Percentiles rank a stretch among this genome's conserved stretches.
phyloP scores from a whole-genome alignment of 2,797 vertebrate genomes.

The Argyrosomus regius region DNA sequence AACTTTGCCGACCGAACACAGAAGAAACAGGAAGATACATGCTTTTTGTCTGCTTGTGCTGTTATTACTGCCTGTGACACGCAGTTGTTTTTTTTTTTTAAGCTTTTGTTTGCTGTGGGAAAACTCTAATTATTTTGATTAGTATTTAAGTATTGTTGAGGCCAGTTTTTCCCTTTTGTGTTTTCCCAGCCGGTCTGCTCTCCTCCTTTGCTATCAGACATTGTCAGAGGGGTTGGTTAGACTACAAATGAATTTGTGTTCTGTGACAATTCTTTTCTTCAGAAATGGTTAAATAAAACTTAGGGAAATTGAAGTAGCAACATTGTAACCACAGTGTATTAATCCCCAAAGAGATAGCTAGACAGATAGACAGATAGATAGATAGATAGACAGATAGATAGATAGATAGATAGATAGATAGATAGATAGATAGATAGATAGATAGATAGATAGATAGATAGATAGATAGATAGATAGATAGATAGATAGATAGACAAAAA shows the following conservation, averaged over 20 bases:
- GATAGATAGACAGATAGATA: background rate
- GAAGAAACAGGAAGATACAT: conserved; percentile 31
- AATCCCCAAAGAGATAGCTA: background rate
- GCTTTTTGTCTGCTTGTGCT: conserved; percentile 55
- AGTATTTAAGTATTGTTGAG: conserved; percentile 65
- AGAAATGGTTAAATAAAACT: conserved; percentile 26
- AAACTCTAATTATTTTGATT: conserved; percentile 70
- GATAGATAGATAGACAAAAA: conserved; percentile 18
- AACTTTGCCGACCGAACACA: conserved; percentile 42
- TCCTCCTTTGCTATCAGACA: conserved; percentile 42
- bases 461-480: background rate
- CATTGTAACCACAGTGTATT: conserved; percentile 14
- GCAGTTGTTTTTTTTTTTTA: conserved; percentile 55
- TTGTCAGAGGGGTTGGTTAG: conserved; percentile 34
- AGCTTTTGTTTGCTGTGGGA: conserved; percentile 68
- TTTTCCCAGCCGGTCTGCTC: conserved; percentile 47
- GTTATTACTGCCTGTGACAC: conserved; percentile 57
- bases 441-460: background rate
- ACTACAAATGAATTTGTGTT: conserved; percentile 58
- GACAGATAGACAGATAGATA: background rate
- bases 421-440: background rate
- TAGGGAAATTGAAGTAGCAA: conserved; percentile 26
- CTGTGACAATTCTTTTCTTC: conserved; percentile 43
- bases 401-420: conserved; percentile 1
- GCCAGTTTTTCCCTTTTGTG: conserved; percentile 53